Conservation (phyloP, 2,113 vertebrate species). For the Nannospalax galili region DNA sequence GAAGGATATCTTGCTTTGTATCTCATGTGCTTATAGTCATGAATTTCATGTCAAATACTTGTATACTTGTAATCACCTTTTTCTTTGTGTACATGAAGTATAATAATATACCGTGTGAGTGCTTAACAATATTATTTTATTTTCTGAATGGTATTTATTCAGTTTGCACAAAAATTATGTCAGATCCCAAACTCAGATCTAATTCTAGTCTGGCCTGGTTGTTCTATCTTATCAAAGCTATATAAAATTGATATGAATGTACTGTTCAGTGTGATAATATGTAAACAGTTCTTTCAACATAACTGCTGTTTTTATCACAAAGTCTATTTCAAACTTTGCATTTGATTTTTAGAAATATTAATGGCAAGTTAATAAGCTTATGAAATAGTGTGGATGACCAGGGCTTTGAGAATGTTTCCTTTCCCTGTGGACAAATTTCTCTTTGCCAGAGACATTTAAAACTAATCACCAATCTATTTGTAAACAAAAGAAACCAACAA, state of each 20-base stretch:
- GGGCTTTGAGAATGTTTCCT: not conserved
- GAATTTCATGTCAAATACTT: constrained; percentile 84
- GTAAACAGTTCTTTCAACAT: not conserved
- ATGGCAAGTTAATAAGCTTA: not conserved
- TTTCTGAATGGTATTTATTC: constrained; percentile 88
- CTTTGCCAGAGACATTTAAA: not conserved
- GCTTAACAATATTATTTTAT: constrained; percentile 83
- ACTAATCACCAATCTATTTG: not conserved
- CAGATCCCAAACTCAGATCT: not conserved
- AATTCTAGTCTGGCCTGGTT: not conserved
- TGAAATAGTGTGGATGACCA: not conserved
- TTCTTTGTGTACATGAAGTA: constrained; percentile 80
- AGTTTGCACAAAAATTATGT: constrained; percentile 40
- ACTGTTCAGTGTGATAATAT: not conserved
- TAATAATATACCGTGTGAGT: constrained; percentile 86
- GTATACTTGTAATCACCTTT: constrained; percentile 81
- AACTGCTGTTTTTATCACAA: not conserved
- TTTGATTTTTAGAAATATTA: constrained; percentile 20
- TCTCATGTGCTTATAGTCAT: constrained; percentile 80
- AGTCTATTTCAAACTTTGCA: not conserved
- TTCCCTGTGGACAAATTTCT: not conserved
- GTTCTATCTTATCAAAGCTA: not conserved
- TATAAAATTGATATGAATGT: not conserved
- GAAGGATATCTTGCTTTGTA: constrained; percentile 83
- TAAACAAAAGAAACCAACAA: not conserved